Evolutionary conservation across 2,113 vertebrate species (phyloP).

Genomic region (Craseonycteris thonglongyai): DNA sequence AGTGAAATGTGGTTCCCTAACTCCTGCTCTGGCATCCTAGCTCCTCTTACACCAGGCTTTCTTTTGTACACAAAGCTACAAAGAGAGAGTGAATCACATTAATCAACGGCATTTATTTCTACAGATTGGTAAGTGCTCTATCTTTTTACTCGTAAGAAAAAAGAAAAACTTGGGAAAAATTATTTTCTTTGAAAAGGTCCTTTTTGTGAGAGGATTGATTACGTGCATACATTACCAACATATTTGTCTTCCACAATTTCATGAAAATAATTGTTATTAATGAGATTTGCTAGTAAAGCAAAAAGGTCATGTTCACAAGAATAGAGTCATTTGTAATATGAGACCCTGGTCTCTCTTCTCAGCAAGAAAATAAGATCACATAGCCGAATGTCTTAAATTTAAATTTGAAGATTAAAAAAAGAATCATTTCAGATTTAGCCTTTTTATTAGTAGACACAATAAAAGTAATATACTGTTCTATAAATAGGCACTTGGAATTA

Average conservation of each 20-base stretch:
- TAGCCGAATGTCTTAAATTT: no score
- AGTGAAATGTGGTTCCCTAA: background rate
- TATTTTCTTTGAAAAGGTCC: background rate
- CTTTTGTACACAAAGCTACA: background rate
- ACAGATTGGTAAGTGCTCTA: background rate
- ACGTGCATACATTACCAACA: background rate
- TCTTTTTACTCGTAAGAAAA: background rate
- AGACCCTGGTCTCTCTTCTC: background rate
- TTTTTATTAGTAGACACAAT: slow-evolving; percentile 5
- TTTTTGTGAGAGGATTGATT: slow-evolving; percentile 18
- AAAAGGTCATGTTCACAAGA: slow-evolving; percentile 5
- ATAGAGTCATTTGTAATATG: background rate
- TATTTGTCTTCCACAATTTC: slow-evolving; percentile 26
- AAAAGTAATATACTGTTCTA: background rate
- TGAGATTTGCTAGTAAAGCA: slow-evolving; percentile 23
- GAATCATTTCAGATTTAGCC: background rate
- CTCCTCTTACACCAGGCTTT: background rate
- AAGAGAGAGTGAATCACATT: background rate
- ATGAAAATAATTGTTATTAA: slow-evolving; percentile 40
- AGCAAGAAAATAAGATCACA: background rate
- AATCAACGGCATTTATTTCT: background rate
- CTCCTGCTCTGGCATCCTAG: background rate
- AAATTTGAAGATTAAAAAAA: background rate
- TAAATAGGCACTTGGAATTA: background rate
- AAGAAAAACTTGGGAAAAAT: background rate